A percentile compares a stretch with the other conserved stretches of the same genome.
These are phyloP conservation scores for Zelostemma sp. DNA, from an alignment of 1,140 invertebrate genomes.

Conservation along the genomic window DNA sequence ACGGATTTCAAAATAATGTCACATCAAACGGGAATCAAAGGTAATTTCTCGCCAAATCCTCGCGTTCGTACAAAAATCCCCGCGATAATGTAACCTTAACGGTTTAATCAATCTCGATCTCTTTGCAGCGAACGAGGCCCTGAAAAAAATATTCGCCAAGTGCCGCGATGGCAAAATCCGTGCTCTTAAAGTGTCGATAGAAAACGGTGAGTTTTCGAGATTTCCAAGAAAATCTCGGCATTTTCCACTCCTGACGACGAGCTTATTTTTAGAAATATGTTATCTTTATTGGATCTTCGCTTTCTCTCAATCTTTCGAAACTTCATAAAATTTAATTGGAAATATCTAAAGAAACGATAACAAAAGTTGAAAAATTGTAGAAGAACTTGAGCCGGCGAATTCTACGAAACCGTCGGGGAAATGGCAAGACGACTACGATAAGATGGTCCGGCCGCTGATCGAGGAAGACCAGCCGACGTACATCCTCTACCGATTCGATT, in stretches of 20 bases:
- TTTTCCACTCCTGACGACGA: neutral
- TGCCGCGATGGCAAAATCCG: constrained; percentile 85
- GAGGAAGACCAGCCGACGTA: constrained; percentile 94
- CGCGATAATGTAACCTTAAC: constrained; percentile 62
- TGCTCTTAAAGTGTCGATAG: constrained; percentile 86
- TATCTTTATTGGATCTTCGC: neutral
- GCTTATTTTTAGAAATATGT: neutral
- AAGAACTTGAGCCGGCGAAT: constrained; percentile 81
- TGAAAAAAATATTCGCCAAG: constrained; percentile 86
- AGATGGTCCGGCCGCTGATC: constrained; percentile 80
- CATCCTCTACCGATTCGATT: constrained; percentile 83
- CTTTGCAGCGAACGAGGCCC: constrained; percentile 83
- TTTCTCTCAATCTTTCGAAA: neutral
- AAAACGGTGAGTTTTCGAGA: constrained; percentile 78
- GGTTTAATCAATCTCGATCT: constrained; percentile 62
- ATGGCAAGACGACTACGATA: constrained; percentile 93
- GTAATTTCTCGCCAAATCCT: constrained; percentile 58
- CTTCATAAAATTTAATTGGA: too few species aligned
- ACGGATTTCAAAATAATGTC: constrained; percentile 72
- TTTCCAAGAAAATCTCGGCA: neutral
- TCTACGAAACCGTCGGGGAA: constrained; percentile 77
- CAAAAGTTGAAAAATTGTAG: constrained; percentile 70
- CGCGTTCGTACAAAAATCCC: constrained; percentile 10
- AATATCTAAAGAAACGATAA: constrained; percentile 2
- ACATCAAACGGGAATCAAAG: constrained; percentile 84